Percentiles rank a stretch among this genome's conserved stretches.
These are phyloP conservation scores for Aleiodes leptofemur DNA, from an alignment of 2,888 invertebrate species.

Conservation along the genomic window DNA sequence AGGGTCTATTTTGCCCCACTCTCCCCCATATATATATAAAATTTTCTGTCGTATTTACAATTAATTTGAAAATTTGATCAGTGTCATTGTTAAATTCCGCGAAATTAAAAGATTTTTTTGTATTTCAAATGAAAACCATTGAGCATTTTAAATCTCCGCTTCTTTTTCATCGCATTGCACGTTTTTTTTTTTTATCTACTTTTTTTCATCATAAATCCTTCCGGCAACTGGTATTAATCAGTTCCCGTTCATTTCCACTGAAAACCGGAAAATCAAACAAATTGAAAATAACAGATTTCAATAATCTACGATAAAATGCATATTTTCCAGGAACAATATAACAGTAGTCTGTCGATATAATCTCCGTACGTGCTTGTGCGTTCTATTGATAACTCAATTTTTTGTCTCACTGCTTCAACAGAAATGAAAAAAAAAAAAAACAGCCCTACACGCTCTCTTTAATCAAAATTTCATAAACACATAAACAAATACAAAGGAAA, in stretches of 20 bases:
- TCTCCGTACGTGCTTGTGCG: conserved; percentile 6
- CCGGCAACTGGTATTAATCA: conserved; percentile 3
- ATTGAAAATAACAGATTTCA: conserved; percentile 13
- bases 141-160: neutral
- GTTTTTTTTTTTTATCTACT: neutral
- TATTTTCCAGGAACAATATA: conserved; percentile 3
- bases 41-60: no score
- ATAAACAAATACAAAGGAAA: no score
- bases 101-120: neutral
- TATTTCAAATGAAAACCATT: neutral
- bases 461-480: no score
- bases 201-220: conserved; percentile 14
- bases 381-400: conserved; percentile 17
- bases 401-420: neutral
- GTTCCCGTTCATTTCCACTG: conserved; percentile 8
- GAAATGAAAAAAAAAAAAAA: no score
- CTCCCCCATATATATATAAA: no score
- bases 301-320: conserved; percentile 20
- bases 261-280: conserved; percentile 22
- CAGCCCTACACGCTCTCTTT: no score
- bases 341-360: neutral
- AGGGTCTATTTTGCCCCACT: no score
- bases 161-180: neutral
- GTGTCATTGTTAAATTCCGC: neutral
- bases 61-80: neutral